These are phyloP conservation scores for Apamea crenata DNA, from an alignment of 2,888 invertebrate species.

Conservation along the genomic window DNA sequence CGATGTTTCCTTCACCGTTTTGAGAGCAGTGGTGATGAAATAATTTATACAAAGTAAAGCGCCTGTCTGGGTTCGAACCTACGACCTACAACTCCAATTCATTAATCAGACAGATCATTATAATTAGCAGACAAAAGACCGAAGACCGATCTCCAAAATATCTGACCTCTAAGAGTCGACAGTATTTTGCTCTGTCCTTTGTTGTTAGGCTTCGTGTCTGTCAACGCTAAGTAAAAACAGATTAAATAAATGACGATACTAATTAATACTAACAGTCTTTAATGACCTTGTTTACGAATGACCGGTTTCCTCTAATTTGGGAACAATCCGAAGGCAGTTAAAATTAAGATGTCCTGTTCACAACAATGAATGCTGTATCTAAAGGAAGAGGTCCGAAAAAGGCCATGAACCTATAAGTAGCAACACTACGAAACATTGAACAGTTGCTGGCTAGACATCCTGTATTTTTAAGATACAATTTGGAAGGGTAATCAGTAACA, in stretches of 20 bases:
- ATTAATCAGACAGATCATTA: background rate
- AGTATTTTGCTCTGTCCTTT: background rate
- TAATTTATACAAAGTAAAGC: background rate
- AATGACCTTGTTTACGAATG: conserved; percentile 14
- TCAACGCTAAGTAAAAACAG: background rate
- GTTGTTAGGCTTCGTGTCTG: conserved; percentile 36
- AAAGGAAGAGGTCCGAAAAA: background rate
- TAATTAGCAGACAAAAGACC: background rate
- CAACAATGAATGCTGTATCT: background rate
- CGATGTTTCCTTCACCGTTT: background rate
- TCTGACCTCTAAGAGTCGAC: background rate
- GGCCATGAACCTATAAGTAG: background rate
- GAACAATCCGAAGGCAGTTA: background rate
- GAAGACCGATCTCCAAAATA: background rate
- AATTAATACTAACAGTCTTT: conserved; percentile 25
- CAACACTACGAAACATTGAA: background rate
- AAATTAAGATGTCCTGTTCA: background rate
- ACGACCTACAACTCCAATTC: background rate
- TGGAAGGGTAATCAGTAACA: too few species aligned
- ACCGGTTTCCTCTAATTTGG: conserved; percentile 3
- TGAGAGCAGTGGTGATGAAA: background rate
- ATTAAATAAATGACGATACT: conserved; percentile 35
- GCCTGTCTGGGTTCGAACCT: background rate
- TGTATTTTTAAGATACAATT: too few species aligned
- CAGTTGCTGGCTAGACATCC: background rate